Evolutionary conservation across 2,888 invertebrate genomes (phyloP).

Genomic region (Acrocyrtus sp.): DNA sequence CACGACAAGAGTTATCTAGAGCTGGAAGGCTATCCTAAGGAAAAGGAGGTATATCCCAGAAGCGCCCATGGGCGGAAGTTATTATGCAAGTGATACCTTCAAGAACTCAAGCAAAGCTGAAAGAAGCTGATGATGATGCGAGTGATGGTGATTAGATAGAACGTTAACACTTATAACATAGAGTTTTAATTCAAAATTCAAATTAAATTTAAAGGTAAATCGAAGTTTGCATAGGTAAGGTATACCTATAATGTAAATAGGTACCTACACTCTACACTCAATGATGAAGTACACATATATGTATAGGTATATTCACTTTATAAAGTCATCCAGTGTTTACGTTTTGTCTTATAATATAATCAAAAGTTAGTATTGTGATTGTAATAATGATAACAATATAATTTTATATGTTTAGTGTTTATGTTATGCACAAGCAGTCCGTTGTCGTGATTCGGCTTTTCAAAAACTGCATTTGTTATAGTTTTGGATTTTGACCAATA

Average conservation of each 20-base stretch:
- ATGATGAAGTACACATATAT: background rate
- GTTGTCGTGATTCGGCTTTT: no score
- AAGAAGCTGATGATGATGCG: conserved; percentile 27
- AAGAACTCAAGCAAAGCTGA: conserved; percentile 75
- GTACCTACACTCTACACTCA: background rate
- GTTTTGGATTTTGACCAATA: background rate
- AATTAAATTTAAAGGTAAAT: background rate
- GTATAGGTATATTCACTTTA: background rate
- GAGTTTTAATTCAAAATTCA: background rate
- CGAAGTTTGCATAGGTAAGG: background rate
- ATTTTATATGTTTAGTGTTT: no score
- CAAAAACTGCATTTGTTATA: no score
- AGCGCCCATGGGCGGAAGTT: conserved; percentile 81
- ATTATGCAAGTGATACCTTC: conserved; percentile 81
- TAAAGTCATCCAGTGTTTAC: no score
- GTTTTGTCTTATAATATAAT: no score
- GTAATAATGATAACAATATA: no score
- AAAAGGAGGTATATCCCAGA: conserved; percentile 81
- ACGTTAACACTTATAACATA: background rate
- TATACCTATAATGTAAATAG: background rate
- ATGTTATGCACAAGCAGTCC: background rate
- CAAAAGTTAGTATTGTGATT: no score
- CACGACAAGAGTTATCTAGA: conserved; percentile 65
- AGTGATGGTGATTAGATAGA: conserved; percentile 17
- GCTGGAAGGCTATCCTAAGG: conserved; percentile 74